Conservation (phyloP, 1,140 invertebrate genomes). For the Drosophila grimshawi region DNA sequence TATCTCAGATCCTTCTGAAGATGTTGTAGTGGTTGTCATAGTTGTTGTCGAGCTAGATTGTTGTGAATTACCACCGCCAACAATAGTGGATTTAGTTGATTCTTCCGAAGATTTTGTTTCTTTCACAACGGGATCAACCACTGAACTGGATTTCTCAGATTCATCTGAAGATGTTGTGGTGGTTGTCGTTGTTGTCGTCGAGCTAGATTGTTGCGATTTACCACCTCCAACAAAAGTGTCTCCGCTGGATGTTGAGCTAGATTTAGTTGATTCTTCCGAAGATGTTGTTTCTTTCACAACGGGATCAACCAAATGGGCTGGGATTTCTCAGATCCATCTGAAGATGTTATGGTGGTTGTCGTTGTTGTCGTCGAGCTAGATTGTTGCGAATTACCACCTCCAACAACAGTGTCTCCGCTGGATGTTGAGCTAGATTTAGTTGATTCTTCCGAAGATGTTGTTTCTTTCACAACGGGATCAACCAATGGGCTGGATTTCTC, state of each 20-base stretch:
- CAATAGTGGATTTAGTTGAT: slow-evolving; percentile 1
- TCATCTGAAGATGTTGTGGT: not conserved
- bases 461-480: not conserved
- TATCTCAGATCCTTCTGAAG: not conserved
- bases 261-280: too few relatives aligned
- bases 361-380: slow-evolving; percentile 14
- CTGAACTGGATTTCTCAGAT: not conserved
- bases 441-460: not conserved
- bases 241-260: not conserved
- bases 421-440: too few relatives aligned
- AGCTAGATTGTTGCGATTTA: slow-evolving; percentile 6
- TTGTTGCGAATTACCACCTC: not conserved
- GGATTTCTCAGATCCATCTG: not conserved
- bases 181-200: slow-evolving; percentile 14
- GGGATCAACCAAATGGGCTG: too few relatives aligned
- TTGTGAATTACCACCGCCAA: not conserved
- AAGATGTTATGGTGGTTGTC: not conserved
- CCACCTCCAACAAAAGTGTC: slow-evolving; percentile 10
- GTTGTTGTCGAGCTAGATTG: slow-evolving; percentile 7
- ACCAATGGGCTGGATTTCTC: not conserved
- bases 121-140: not conserved
- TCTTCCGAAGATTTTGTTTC: not conserved
- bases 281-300: not conserved
- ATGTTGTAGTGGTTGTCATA: not conserved
- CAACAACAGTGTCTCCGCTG: not conserved